Conservation (phyloP, 2,888 invertebrate genomes). For the Dasypolia templi region DNA sequence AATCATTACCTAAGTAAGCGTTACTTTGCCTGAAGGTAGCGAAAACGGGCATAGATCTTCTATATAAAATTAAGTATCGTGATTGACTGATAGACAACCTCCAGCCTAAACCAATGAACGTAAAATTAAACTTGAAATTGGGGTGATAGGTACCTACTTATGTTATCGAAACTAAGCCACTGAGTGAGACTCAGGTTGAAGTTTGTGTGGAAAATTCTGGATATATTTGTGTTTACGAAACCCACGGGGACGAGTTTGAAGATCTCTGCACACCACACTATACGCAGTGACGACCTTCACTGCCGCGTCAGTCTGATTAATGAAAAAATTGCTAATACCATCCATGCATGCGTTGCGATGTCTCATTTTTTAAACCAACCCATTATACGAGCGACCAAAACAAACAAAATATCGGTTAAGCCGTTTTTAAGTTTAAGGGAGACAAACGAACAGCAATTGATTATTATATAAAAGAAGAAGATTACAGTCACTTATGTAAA, state of each 20-base stretch:
- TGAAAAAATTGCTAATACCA: no score
- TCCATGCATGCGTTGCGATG: no score
- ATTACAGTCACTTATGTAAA: neutral
- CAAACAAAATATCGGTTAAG: no score
- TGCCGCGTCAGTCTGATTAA: no score
- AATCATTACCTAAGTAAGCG: neutral
- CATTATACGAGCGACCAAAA: no score
- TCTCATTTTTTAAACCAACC: no score
- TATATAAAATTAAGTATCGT: neutral
- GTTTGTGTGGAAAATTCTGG: neutral
- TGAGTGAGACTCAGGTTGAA: neutral
- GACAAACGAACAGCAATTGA: no score
- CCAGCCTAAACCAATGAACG: neutral
- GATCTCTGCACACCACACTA: neutral
- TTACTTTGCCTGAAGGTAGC: neutral
- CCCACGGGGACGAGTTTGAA: neutral
- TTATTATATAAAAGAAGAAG: no score
- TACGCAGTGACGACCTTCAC: neutral
- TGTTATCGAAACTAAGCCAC: no score
- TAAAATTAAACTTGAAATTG: neutral
- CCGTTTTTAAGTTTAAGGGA: no score
- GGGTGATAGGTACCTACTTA: neutral
- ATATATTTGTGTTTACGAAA: neutral
- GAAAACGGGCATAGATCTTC: neutral
- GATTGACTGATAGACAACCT: conserved; percentile 9